These are phyloP conservation scores for Cristatella mucedo DNA, from an alignment of 2,888 invertebrate genomes.

Conservation along the genomic window DNA sequence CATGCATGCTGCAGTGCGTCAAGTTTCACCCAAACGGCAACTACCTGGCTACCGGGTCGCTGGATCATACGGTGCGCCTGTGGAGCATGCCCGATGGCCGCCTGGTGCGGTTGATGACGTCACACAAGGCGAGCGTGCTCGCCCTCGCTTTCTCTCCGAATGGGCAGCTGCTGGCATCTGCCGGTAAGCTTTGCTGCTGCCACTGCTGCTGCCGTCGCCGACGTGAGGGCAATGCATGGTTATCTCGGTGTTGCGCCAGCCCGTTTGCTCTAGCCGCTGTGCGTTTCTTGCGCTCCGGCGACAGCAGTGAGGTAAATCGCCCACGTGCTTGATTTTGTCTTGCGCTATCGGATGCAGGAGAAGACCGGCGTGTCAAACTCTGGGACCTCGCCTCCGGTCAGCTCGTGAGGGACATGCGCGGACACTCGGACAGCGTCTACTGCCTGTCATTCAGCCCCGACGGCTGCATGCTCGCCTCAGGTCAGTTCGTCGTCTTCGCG, in stretches of 20 bases:
- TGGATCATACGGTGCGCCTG: conserved; percentile 70
- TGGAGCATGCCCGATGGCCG: conserved; percentile 72
- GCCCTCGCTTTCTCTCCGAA: conserved; percentile 66
- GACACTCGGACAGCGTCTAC: conserved; percentile 49
- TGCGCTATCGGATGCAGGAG: conserved; percentile 42
- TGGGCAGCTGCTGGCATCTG: conserved; percentile 67
- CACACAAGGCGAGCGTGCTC: conserved; percentile 58
- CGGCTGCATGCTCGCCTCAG: conserved; percentile 50
- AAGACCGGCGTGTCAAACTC: conserved; percentile 53
- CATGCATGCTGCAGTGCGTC: conserved; percentile 47
- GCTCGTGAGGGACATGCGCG: conserved; percentile 49
- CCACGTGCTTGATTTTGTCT: no score
- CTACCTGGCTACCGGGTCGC: conserved; percentile 73
- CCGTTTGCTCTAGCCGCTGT: no score
- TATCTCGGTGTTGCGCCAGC: no score
- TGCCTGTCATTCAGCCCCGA: conserved; percentile 49
- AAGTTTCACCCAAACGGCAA: conserved; percentile 80
- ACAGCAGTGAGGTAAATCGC: no score
- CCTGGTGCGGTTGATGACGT: conserved; percentile 53
- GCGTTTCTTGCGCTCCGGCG: no score
- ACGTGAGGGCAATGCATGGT: no score
- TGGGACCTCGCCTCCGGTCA: conserved; percentile 56
- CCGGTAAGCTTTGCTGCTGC: conserved; percentile 46
- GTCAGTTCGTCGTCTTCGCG: conserved; percentile 23
- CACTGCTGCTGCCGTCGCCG: background rate